Conservation (phyloP, 2,888 invertebrate genomes). For the Callyntrura sp. region DNA sequence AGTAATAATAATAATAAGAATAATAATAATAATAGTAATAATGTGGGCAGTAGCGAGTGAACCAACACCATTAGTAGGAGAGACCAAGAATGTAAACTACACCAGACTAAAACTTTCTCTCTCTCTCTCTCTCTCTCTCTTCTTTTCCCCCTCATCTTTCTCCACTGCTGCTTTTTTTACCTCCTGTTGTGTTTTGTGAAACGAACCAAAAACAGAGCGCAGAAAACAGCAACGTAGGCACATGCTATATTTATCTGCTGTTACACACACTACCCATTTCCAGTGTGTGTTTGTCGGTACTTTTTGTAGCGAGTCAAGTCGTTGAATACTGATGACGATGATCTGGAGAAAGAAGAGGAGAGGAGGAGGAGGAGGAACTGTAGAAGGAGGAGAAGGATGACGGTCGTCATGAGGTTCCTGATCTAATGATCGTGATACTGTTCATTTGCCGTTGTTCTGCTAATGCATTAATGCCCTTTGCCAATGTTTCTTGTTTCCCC, state of each 20-base stretch:
- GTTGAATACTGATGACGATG: too few species aligned
- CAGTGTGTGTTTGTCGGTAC: too few species aligned
- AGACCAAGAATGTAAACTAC: not conserved
- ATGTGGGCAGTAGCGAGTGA: too few species aligned
- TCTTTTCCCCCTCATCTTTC: too few species aligned
- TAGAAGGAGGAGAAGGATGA: conserved; percentile 14
- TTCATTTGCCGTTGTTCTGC: not conserved
- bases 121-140: conserved; percentile 9
- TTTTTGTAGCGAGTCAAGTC: too few species aligned
- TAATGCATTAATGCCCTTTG: conserved; percentile 15
- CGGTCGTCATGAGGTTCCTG: not conserved
- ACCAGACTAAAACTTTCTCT: conserved; percentile 52
- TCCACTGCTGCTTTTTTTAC: too few species aligned
- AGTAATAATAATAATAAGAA: too few species aligned
- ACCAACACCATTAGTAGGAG: too few species aligned
- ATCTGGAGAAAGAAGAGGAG: conserved; percentile 63
- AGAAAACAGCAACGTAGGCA: not conserved
- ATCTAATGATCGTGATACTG: not conserved
- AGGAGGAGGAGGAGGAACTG: not conserved
- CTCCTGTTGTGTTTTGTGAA: conserved; percentile 56
- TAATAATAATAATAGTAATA: too few species aligned
- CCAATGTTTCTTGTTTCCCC: conserved; percentile 13
- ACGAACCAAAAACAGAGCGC: conserved; percentile 52
- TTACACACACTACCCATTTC: too few species aligned
- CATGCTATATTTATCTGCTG: not conserved